Conservation (phyloP, 1,140 invertebrate species). For the Pentalonia nigronervosa region DNA sequence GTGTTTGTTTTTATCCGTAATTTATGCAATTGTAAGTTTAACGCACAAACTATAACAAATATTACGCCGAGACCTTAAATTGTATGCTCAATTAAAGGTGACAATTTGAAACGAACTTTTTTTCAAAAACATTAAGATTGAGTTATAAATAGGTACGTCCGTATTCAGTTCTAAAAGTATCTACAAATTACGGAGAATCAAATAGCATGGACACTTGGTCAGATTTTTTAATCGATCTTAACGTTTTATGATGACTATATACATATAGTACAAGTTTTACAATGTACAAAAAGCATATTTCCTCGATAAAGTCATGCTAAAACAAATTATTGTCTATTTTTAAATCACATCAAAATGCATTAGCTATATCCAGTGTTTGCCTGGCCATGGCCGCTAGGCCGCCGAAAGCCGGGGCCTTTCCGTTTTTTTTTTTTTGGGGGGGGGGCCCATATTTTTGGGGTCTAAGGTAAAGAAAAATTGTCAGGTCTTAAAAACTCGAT, state of each 20-base stretch:
- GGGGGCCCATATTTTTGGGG: too few relatives aligned
- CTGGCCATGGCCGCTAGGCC: too few relatives aligned
- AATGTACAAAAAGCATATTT: background rate
- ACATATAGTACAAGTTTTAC: too few relatives aligned
- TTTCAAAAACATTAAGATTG: background rate
- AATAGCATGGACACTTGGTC: too few relatives aligned
- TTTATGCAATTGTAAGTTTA: background rate
- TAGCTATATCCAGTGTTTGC: too few relatives aligned
- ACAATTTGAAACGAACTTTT: background rate
- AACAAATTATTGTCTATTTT: background rate
- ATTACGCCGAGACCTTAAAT: background rate
- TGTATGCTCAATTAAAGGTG: background rate
- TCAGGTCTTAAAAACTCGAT: too few relatives aligned
- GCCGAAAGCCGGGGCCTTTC: too few relatives aligned
- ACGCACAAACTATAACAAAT: background rate
- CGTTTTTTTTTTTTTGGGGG: too few relatives aligned
- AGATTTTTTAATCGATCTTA: too few relatives aligned
- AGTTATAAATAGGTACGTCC: background rate
- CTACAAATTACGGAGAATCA: background rate
- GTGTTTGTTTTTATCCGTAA: background rate
- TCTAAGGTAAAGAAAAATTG: too few relatives aligned
- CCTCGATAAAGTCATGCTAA: background rate
- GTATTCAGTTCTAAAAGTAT: background rate
- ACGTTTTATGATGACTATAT: too few relatives aligned
- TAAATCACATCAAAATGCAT: background rate